Base-by-base conservation (phyloP, 2,888 invertebrate species). In the Harpalus rubripes region DNA sequence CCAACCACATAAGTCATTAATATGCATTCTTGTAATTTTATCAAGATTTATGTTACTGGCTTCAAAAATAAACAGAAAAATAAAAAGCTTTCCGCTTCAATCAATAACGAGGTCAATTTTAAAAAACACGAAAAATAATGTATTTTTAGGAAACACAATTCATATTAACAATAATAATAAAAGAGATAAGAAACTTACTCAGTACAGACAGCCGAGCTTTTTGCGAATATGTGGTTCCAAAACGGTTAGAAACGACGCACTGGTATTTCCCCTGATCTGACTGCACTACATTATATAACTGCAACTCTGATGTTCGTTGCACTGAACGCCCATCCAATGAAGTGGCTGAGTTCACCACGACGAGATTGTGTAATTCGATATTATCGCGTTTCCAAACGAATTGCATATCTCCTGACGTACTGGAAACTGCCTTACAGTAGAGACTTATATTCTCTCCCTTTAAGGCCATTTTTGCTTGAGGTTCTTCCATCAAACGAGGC, bases 371-470 rank as follows among this genome's bases (percentile, higher is more conserved):
- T 22, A 95, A 89, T 88, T 94, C 94, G 61, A 93, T 93, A 91
- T 97, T 97, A 89, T 98, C 96, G 89, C 96, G 97, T 89, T 95
- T 96, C 98, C 98, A 98, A 86, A 94, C 93, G 89, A 98, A 96
- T 86, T 93, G 94, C 91, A 98, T 94, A 65, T 95, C 94, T 86
- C 94, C 94, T 63, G 95, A 94, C 2, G 95, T 94, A 81, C 95
- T 96, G 32, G 97, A 96, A 86, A 95, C 95, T 2, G 97, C 98
- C 86, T 95, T 94, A 91, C 98, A 98, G 86, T 94, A 92, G 87
- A 98, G 92, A 65, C 95, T 96, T 7, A 97, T 95, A 88, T 97
- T 96, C 86, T 95, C 95, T n/a, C 96, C 97, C 91, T 96, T 96
- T 85, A 98, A 94, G n/a, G 96, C 96, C 89, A 96, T 93, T 91